Percentiles rank a stretch among this genome's conserved stretches.
Conservation (phyloP, 2,797 vertebrate genomes). For the Odontamblyopus lacepedii region DNA sequence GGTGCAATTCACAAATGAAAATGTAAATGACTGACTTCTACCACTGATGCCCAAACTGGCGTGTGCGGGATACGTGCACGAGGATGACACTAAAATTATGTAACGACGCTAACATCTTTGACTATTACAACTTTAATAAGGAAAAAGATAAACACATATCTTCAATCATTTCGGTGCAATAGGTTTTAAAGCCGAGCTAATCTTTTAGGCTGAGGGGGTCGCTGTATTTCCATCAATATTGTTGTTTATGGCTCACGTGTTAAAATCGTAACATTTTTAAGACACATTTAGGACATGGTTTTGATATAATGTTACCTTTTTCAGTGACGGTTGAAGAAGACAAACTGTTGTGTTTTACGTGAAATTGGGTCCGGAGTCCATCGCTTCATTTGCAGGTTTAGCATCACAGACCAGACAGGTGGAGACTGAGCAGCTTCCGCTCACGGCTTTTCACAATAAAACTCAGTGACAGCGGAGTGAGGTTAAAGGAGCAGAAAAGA, state of each 20-base stretch:
- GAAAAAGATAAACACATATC: background rate
- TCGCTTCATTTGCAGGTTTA: background rate
- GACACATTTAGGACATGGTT: background rate
- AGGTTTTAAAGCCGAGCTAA: background rate
- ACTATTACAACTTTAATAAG: background rate
- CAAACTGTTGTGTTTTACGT: background rate
- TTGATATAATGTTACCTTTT: background rate
- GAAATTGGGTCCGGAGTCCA: background rate
- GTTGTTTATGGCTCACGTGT: background rate
- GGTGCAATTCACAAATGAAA: background rate
- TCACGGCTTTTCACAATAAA: background rate
- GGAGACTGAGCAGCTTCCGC: constrained; percentile 2
- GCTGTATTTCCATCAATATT: background rate
- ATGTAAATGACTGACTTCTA: background rate
- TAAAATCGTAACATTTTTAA: background rate
- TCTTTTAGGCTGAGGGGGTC: background rate
- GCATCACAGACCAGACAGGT: constrained; percentile 1
- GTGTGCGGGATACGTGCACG: background rate
- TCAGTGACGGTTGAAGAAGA: background rate
- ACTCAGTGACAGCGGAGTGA: background rate
- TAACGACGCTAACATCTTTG: background rate
- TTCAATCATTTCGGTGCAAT: background rate
- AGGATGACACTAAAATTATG: background rate
- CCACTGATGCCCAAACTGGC: too few species aligned
- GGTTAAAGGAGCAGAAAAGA: too few species aligned